These are phyloP conservation scores for Intellagama lesueurii DNA, from an alignment of 2,797 vertebrate species.

Conservation along the genomic window DNA sequence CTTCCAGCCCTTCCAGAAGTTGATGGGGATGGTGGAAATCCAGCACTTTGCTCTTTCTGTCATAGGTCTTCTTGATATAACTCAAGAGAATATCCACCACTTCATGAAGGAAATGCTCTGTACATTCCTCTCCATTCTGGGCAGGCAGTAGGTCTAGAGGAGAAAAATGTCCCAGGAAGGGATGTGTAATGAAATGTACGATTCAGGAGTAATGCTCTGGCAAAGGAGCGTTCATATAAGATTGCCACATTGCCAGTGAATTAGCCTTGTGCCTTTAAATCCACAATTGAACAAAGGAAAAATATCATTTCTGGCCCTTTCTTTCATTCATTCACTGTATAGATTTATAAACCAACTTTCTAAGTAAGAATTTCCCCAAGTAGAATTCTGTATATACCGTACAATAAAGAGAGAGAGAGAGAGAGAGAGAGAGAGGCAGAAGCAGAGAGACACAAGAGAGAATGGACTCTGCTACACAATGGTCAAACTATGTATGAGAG, in stretches of 20 bases:
- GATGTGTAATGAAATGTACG: constrained; percentile 11
- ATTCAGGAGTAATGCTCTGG: neutral
- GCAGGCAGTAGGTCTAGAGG: constrained; percentile 75
- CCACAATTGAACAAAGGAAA: neutral
- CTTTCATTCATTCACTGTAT: neutral
- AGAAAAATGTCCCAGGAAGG: neutral
- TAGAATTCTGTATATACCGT: neutral
- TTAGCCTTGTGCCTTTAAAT: neutral
- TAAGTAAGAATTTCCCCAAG: neutral
- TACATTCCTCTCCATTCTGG: constrained; percentile 70
- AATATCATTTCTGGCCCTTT: neutral
- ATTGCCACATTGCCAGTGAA: neutral
- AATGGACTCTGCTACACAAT: neutral
- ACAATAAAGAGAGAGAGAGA: neutral
- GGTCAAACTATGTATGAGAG: neutral
- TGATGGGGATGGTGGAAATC: constrained; percentile 81
- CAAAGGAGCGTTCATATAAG: neutral
- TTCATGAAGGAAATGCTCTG: constrained; percentile 76
- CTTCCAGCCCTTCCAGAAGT: constrained; percentile 79
- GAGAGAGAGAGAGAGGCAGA: neutral
- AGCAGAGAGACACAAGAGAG: too few species aligned
- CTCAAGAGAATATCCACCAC: constrained; percentile 75
- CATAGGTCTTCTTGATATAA: constrained; percentile 76
- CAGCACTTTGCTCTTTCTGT: constrained; percentile 77
- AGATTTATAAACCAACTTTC: neutral